Evolutionary conservation across 2,797 vertebrate species (phyloP).

Genomic region (Tenualosa thibaudeaui): DNA sequence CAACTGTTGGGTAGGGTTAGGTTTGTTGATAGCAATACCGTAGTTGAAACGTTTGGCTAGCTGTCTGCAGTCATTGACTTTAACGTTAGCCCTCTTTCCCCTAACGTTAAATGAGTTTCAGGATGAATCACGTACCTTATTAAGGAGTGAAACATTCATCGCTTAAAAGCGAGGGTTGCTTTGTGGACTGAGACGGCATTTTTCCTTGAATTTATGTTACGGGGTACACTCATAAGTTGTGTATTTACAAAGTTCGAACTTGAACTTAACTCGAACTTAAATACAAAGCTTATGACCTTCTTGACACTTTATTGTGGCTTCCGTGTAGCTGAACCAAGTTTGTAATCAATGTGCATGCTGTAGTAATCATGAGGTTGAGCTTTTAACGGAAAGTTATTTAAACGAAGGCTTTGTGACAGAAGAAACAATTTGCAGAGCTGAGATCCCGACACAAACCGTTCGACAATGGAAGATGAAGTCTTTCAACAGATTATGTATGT

Average conservation of each 20-base stretch:
- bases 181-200: background rate
- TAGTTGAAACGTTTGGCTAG: background rate
- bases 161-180: background rate
- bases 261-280: background rate
- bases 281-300: background rate
- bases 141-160: background rate
- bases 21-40: background rate
- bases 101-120: background rate
- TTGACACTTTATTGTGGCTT: background rate
- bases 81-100: background rate
- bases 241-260: background rate
- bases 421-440: background rate
- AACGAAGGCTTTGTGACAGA: background rate
- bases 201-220: background rate
- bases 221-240: background rate
- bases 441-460: background rate
- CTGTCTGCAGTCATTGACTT: background rate
- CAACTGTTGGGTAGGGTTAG: background rate
- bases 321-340: background rate
- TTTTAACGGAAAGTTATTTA: background rate
- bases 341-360: background rate
- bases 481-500: slow-evolving; percentile 77
- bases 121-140: background rate
- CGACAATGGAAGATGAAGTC: slow-evolving; percentile 81
- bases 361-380: too few species aligned